Evolutionary conservation across 2,113 vertebrate genomes (phyloP).

Genomic region (Zosterops borbonicus): DNA sequence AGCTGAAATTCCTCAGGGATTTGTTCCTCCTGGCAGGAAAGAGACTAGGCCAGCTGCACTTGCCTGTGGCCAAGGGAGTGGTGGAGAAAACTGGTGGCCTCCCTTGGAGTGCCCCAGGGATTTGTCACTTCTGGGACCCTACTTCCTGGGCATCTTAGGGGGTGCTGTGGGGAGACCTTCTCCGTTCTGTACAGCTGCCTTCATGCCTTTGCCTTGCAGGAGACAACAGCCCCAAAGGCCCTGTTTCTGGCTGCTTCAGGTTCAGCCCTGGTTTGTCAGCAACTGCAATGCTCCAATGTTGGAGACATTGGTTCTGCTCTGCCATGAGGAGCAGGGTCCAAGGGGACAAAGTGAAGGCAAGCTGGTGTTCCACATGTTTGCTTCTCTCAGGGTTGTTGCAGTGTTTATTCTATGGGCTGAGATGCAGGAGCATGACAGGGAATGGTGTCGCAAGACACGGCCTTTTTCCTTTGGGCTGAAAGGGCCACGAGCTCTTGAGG

Average conservation of each 20-base stretch:
- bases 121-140: background rate
- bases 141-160: rapidly evolving
- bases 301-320: rapidly evolving
- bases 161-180: background rate
- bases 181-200: background rate
- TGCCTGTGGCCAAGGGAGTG: rapidly evolving
- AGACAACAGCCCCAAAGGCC: background rate
- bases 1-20: slow-evolving; percentile 25
- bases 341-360: background rate
- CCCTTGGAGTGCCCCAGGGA: background rate
- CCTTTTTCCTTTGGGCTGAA: background rate
- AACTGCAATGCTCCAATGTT: background rate
- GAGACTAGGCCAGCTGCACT: background rate
- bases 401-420: background rate
- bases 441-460: rapidly evolving
- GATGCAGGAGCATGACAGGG: background rate
- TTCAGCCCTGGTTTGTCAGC: background rate
- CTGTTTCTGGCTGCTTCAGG: rapidly evolving
- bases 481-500: rapidly evolving
- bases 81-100: background rate
- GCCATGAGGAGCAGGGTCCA: rapidly evolving
- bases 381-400: background rate
- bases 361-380: background rate
- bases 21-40: slow-evolving; percentile 15
- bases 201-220: background rate